Evolutionary conservation across 2,888 invertebrate genomes (phyloP).

Genomic region (Idaea aversata): DNA sequence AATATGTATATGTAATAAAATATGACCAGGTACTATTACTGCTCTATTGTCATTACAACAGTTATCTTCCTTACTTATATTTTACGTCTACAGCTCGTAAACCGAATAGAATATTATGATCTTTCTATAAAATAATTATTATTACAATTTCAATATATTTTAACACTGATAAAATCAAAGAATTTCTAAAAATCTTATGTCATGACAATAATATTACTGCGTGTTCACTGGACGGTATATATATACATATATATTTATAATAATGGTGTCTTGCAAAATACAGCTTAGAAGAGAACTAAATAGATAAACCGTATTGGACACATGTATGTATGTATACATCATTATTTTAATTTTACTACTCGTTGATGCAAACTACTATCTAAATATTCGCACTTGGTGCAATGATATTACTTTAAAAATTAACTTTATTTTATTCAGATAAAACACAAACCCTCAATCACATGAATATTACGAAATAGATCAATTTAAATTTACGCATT

Average conservation of each 20-base stretch:
- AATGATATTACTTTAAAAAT: slow-evolving; percentile 53
- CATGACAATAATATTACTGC: slow-evolving; percentile 45
- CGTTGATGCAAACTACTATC: slow-evolving; percentile 64
- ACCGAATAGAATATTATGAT: slow-evolving; percentile 24
- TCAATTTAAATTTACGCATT: slow-evolving; percentile 31
- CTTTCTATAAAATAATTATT: slow-evolving; percentile 12
- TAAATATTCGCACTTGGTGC: slow-evolving; percentile 73
- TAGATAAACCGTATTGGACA: slow-evolving; percentile 47
- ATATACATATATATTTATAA: slow-evolving; percentile 40
- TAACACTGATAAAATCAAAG: not conserved
- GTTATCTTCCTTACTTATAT: slow-evolving; percentile 30
- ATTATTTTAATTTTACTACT: slow-evolving; percentile 50
- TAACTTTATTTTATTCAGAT: slow-evolving; percentile 42
- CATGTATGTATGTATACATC: slow-evolving; percentile 30
- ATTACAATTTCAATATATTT: slow-evolving; percentile 15
- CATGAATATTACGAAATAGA: slow-evolving; percentile 53
- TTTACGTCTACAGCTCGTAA: slow-evolving; percentile 32
- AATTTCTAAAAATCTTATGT: slow-evolving; percentile 27
- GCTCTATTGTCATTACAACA: slow-evolving; percentile 12
- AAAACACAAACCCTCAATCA: slow-evolving; percentile 65
- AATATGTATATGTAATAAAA: not conserved
- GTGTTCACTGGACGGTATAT: slow-evolving; percentile 75
- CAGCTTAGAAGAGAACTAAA: slow-evolving; percentile 46
- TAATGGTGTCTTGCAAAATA: slow-evolving; percentile 56
- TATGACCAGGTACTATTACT: slow-evolving; percentile 13